Evolutionary conservation across 2,113 vertebrate species (phyloP).

Genomic region (Rostratula benghalensis): DNA sequence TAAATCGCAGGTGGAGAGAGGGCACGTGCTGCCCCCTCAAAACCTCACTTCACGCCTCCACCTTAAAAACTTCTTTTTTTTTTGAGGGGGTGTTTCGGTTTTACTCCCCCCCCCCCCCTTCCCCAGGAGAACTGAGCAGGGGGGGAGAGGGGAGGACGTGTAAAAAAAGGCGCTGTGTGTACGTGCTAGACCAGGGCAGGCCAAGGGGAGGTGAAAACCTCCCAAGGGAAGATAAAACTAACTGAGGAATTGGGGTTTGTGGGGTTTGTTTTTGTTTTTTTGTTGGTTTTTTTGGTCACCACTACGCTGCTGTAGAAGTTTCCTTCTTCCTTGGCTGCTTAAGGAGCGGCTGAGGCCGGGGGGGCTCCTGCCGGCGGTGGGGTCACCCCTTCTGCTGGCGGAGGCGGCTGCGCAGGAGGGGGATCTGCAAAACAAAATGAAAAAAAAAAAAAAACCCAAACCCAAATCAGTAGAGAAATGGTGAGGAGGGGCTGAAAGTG

Average conservation of each 20-base stretch:
- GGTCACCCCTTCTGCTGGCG: constrained; percentile 81
- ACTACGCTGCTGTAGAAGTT: constrained; percentile 28
- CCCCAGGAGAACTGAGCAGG: no score
- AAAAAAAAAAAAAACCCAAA: background rate
- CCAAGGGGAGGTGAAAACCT: background rate
- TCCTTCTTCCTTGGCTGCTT: constrained; percentile 16
- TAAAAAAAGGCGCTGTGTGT: accelerated
- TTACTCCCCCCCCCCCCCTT: no score
- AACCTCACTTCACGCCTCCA: background rate
- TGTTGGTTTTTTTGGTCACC: constrained; percentile 52
- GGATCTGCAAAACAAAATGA: constrained; percentile 77
- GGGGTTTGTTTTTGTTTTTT: constrained; percentile 42
- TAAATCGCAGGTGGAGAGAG: background rate
- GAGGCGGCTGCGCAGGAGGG: constrained; percentile 63
- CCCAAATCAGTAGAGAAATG: background rate
- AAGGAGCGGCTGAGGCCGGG: constrained; percentile 76
- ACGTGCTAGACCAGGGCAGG: background rate
- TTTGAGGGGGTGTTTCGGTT: no score
- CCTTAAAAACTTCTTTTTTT: background rate
- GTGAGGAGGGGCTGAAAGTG: accelerated
- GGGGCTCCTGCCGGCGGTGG: constrained; percentile 78
- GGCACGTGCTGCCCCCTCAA: background rate
- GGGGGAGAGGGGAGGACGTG: no score
- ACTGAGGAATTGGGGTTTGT: background rate
- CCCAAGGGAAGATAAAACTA: constrained; percentile 40